Conservation (phyloP, 2,888 invertebrate genomes). For the Drosophila mercatorum region DNA sequence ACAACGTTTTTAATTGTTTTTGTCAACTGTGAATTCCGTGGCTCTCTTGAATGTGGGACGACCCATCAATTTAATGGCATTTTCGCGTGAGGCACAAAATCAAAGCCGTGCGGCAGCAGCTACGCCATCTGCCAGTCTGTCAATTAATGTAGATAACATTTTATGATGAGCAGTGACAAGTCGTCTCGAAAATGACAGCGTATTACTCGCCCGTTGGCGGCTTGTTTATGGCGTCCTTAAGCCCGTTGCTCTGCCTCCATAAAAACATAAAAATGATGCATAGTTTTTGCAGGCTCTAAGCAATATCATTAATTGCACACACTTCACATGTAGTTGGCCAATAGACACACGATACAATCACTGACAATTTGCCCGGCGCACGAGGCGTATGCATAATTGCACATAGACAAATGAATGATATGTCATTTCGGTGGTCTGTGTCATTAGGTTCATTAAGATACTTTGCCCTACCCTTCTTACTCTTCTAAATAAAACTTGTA, state of each 20-base stretch:
- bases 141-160: slow-evolving; percentile 79
- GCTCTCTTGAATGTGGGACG: slow-evolving; percentile 37
- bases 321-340: slow-evolving; percentile 28
- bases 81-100: slow-evolving; percentile 70
- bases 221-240: slow-evolving; percentile 70
- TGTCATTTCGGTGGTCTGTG: not conserved
- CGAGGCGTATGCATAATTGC: slow-evolving; percentile 50
- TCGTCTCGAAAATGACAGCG: slow-evolving; percentile 63
- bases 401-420: slow-evolving; percentile 18
- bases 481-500: too few species aligned
- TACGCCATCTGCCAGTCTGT: slow-evolving; percentile 41
- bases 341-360: slow-evolving; percentile 39
- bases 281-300: slow-evolving; percentile 53
- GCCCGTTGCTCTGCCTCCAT: slow-evolving; percentile 43
- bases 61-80: slow-evolving; percentile 75
- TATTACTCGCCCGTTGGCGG: slow-evolving; percentile 73
- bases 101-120: slow-evolving; percentile 50
- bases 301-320: slow-evolving; percentile 61
- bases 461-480: too few species aligned
- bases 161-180: slow-evolving; percentile 76
- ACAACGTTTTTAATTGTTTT: slow-evolving; percentile 78
- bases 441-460: not conserved
- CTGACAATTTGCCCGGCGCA: slow-evolving; percentile 31
- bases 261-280: slow-evolving; percentile 52
- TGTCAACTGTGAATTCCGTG: slow-evolving; percentile 67